A percentile compares a stretch with the other conserved stretches of the same genome.
Evolutionary conservation across 2,113 vertebrate genomes (phyloP).

Genomic region (Labeo rohita): DNA sequence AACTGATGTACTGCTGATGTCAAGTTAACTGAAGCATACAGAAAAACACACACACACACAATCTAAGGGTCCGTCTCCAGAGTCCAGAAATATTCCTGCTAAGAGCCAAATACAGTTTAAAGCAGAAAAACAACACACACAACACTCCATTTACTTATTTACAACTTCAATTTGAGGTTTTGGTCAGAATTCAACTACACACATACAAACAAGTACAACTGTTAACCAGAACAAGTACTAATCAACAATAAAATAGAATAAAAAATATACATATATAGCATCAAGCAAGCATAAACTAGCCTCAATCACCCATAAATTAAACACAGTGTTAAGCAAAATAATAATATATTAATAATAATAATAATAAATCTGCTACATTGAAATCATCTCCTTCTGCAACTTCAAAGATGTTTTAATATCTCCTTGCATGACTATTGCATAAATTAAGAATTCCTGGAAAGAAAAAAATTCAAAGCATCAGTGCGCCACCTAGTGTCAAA

Average conservation of each 20-base stretch:
- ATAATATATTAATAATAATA: neutral
- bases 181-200: neutral
- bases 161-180: neutral
- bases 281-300: neutral
- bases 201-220: neutral
- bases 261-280: neutral
- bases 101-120: neutral
- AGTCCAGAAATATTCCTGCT: neutral
- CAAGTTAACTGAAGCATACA: conserved; percentile 9
- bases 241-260: neutral
- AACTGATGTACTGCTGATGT: neutral
- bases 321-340: neutral
- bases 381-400: neutral
- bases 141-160: neutral
- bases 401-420: neutral
- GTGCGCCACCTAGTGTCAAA: conserved; percentile 1
- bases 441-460: neutral
- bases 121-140: neutral
- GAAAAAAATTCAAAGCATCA: neutral
- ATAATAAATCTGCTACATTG: conserved; percentile 21
- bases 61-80: neutral
- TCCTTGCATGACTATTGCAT: neutral
- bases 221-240: neutral
- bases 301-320: neutral
- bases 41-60: neutral